These are phyloP conservation scores for Bufo gargarizans DNA, from an alignment of 2,113 vertebrate species.

Conservation along the genomic window DNA sequence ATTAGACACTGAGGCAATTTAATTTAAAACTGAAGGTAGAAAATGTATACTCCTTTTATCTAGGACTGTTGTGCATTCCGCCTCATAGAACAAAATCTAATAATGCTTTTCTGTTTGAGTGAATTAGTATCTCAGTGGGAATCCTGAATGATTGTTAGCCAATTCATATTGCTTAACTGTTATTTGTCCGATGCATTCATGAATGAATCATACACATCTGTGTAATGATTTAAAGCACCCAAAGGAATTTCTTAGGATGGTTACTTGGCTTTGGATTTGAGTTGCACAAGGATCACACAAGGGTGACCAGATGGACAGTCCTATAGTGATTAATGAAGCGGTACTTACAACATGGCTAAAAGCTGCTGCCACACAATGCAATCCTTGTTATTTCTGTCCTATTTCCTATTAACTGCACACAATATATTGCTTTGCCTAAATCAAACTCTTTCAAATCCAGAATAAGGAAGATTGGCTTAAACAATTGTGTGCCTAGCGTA, in stretches of 20 bases:
- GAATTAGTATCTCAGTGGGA: conserved; percentile 63
- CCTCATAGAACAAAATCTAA: conserved; percentile 66
- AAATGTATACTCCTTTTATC: conserved; percentile 64
- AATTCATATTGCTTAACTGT: conserved; percentile 60
- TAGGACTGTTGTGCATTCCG: conserved; percentile 66
- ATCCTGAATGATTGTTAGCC: conserved; percentile 61
- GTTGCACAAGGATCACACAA: conserved; percentile 53
- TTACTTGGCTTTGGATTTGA: conserved; percentile 47
- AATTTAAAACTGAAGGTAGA: conserved; percentile 68
- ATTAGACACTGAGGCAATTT: conserved; percentile 70
- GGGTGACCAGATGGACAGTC: conserved; percentile 57
- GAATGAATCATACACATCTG: conserved; percentile 60
- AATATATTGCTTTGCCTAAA: not conserved
- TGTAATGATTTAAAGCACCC: conserved; percentile 60
- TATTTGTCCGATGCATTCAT: conserved; percentile 61
- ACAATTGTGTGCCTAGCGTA: not conserved
- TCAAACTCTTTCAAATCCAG: not conserved
- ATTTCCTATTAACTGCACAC: not conserved
- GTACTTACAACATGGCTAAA: conserved; percentile 30
- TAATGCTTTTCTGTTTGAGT: conserved; percentile 64
- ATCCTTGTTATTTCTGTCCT: conserved; percentile 22
- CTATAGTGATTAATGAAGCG: conserved; percentile 56
- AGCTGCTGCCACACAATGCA: conserved; percentile 32
- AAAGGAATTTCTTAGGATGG: conserved; percentile 38
- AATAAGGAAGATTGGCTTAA: not conserved